phyloP scores from a whole-genome alignment of 2,888 invertebrate species.

The Miltochrista miniata region DNA sequence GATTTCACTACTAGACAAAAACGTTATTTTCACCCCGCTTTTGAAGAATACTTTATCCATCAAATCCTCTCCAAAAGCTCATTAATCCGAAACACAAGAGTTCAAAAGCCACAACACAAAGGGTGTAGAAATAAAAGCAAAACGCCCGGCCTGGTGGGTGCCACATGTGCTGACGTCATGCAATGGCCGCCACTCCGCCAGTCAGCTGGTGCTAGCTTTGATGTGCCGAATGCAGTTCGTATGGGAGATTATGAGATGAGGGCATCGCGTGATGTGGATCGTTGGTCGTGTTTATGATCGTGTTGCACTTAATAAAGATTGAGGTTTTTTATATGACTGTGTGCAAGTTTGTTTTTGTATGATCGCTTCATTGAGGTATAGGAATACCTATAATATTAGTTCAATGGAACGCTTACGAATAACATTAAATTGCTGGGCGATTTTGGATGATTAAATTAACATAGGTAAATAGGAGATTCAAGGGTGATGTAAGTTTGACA shows the following conservation, averaged over 20 bases:
- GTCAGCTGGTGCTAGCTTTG: conserved; percentile 52
- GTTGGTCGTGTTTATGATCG: not conserved
- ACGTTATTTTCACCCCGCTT: too few species aligned
- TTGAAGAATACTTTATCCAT: too few species aligned
- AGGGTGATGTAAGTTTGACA: too few species aligned
- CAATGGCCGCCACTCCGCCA: conserved; percentile 41
- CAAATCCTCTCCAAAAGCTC: too few species aligned
- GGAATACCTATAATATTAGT: too few species aligned
- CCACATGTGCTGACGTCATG: conserved; percentile 72
- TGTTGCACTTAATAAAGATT: not conserved
- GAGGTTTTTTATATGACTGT: not conserved
- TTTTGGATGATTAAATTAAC: too few species aligned
- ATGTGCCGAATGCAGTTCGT: conserved; percentile 18
- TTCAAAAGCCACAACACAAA: conserved; percentile 37
- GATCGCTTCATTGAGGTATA: too few species aligned
- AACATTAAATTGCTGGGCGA: too few species aligned
- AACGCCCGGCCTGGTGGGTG: conserved; percentile 47
- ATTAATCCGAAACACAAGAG: conserved; percentile 3
- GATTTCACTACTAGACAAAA: too few species aligned
- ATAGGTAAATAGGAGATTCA: too few species aligned
- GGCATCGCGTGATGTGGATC: not conserved
- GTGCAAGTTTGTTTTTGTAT: not conserved
- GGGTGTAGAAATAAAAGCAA: conserved; percentile 49
- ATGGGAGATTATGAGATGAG: conserved; percentile 2
- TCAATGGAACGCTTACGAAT: too few species aligned